Evolutionary conservation across 2,113 vertebrate species (phyloP).

Genomic region (Sisor rabdophorus): DNA sequence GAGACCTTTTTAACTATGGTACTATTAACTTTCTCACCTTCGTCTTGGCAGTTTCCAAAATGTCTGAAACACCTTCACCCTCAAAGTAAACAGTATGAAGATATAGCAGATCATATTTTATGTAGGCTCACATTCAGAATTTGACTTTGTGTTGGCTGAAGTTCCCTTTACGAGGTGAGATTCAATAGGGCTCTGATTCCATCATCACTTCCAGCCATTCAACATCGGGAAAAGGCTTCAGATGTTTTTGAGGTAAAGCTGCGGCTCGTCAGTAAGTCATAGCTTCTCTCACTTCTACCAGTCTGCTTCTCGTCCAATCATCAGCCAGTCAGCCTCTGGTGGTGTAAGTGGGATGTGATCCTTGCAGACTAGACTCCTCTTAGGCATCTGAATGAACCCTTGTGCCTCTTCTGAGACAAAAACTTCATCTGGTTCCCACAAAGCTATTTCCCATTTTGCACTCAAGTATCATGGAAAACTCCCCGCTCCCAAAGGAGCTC

Average conservation of each 20-base stretch:
- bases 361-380: conserved; percentile 11
- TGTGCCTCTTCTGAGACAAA: conserved; percentile 2
- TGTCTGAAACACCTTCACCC: conserved; percentile 14
- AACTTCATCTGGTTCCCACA: conserved; percentile 36
- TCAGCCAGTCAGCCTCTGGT: background rate
- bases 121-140: conserved; percentile 22
- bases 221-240: conserved; percentile 11
- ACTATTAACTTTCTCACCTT: background rate
- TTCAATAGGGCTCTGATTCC: conserved; percentile 31
- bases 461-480: conserved; percentile 21
- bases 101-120: conserved; percentile 29
- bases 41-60: background rate
- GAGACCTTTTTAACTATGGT: background rate
- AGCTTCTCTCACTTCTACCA: conserved; percentile 29
- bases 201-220: conserved; percentile 37
- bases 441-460: conserved; percentile 28
- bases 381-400: background rate
- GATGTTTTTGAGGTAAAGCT: conserved; percentile 15
- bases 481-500: conserved; percentile 38
- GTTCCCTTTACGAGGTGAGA: conserved; percentile 21
- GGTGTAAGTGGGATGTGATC: conserved; percentile 37
- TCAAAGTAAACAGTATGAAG: conserved; percentile 25
- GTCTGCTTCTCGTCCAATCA: conserved; percentile 34
- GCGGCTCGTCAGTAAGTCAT: no score
- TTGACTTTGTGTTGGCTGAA: background rate